Evolutionary conservation across 1,140 invertebrate genomes (phyloP).

Genomic region (Aradophagus sp.): DNA sequence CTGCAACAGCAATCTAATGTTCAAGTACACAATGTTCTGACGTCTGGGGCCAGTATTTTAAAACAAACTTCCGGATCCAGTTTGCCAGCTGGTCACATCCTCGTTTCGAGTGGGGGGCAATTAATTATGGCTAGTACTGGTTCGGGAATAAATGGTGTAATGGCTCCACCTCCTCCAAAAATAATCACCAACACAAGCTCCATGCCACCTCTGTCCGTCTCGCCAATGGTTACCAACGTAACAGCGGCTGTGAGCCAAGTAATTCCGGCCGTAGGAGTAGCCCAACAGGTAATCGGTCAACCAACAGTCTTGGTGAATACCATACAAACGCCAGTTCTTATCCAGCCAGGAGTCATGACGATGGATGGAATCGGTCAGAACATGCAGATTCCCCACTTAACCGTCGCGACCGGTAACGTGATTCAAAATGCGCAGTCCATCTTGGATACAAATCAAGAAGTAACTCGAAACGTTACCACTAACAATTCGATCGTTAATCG

Average conservation of each 20-base stretch:
- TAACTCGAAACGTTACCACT: conserved; percentile 68
- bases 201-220: conserved; percentile 81
- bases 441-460: conserved; percentile 73
- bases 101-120: conserved; percentile 84
- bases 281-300: conserved; percentile 81
- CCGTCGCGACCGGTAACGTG: conserved; percentile 79
- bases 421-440: conserved; percentile 78
- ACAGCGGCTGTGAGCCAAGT: conserved; percentile 82
- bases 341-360: conserved; percentile 84
- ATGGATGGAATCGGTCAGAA: conserved; percentile 81
- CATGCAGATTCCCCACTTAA: conserved; percentile 78
- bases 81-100: conserved; percentile 81
- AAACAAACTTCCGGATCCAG: conserved; percentile 73
- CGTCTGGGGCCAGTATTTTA: conserved; percentile 67
- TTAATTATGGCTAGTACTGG: conserved; percentile 81
- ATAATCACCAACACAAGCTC: conserved; percentile 75
- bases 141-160: conserved; percentile 75
- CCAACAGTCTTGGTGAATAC: conserved; percentile 88
- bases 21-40: conserved; percentile 70
- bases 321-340: conserved; percentile 84
- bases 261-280: conserved; percentile 77
- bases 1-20: conserved; percentile 59
- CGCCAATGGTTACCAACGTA: conserved; percentile 82
- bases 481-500: conserved; percentile 72
- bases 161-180: conserved; percentile 81